These are phyloP conservation scores for Lepus europaeus DNA, from an alignment of 2,113 vertebrate species.

Conservation along the genomic window DNA sequence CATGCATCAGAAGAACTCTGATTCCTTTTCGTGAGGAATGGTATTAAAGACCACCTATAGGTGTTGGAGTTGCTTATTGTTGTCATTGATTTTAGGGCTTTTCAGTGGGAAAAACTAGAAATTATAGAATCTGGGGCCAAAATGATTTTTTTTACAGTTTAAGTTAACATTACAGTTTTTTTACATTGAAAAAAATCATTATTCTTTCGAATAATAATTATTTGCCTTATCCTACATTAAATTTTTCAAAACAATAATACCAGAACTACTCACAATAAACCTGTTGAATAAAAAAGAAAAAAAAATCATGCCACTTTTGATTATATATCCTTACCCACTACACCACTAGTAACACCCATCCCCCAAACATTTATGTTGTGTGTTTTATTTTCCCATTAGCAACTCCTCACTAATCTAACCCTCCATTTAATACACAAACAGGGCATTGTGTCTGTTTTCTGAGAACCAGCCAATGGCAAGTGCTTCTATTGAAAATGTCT, in stretches of 20 bases:
- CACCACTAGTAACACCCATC: background rate
- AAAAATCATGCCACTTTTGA: background rate
- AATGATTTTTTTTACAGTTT: background rate
- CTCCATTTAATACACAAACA: constrained; percentile 18
- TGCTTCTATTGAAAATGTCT: constrained; percentile 53
- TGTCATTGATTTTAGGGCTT: constrained; percentile 30
- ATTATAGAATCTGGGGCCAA: background rate
- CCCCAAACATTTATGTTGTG: background rate
- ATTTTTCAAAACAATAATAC: no score
- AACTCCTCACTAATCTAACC: background rate
- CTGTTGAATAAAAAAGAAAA: no score
- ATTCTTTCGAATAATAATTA: no score
- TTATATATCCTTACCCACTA: background rate
- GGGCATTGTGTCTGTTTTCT: background rate
- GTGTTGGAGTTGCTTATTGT: background rate
- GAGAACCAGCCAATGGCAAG: constrained; percentile 28
- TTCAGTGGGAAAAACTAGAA: constrained; percentile 5
- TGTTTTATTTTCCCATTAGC: constrained; percentile 20
- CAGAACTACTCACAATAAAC: no score
- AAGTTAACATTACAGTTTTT: no score
- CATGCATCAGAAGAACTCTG: background rate
- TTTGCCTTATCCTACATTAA: no score
- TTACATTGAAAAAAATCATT: no score
- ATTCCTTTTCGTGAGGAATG: background rate
- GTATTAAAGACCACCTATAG: background rate